A percentile compares a stretch with the other conserved stretches of the same genome.
Conservation (phyloP, 2,113 vertebrate species). For the Gymnobelideus leadbeateri region DNA sequence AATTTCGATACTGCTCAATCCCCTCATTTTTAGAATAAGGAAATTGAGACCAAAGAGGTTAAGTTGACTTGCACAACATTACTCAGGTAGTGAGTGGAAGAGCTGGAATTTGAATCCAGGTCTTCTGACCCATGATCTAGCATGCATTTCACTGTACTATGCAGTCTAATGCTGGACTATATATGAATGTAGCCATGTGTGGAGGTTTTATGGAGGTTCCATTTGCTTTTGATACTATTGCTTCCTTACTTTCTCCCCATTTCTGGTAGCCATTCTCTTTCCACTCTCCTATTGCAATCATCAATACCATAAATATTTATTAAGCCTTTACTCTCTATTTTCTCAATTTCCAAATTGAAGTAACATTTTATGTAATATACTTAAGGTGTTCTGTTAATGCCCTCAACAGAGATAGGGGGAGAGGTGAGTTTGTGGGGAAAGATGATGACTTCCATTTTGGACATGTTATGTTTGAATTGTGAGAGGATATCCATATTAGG, state of each 20-base stretch:
- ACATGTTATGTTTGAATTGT: not conserved
- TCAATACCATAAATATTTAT: not conserved
- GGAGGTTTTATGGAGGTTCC: not conserved
- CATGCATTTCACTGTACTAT: not conserved
- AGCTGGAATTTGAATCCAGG: not conserved
- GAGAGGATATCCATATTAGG: not conserved
- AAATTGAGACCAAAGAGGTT: not conserved
- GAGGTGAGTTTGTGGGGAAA: not conserved
- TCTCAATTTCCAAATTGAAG: not conserved
- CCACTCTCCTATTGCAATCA: not conserved
- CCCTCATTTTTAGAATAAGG: not conserved
- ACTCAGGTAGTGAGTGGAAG: not conserved
- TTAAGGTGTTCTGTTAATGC: not conserved
- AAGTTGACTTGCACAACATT: not conserved
- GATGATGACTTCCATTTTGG: not conserved
- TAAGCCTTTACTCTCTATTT: not conserved
- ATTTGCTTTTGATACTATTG: not conserved
- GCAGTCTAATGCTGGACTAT: not conserved
- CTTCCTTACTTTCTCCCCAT: not conserved
- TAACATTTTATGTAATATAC: not conserved
- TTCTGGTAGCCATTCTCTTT: not conserved
- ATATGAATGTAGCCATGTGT: not conserved
- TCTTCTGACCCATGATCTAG: not conserved
- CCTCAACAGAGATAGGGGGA: not conserved
- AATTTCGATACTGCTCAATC: not conserved